These are phyloP conservation scores for Alosa sapidissima DNA, from an alignment of 2,797 vertebrate species.

Conservation along the genomic window DNA sequence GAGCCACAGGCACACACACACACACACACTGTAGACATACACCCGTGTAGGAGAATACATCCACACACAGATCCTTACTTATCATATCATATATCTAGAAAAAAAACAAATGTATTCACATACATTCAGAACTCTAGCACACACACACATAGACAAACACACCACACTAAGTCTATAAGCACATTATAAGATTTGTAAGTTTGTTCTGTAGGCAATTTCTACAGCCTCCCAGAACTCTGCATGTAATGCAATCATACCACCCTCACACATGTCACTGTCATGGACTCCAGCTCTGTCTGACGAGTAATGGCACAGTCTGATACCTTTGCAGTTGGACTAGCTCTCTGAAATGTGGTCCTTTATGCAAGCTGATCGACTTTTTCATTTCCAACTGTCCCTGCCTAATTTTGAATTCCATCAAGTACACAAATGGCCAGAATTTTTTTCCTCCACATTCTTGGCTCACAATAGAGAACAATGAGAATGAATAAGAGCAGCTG, in stretches of 20 bases:
- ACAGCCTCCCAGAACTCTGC: too few relatives aligned
- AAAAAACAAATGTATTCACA: not conserved
- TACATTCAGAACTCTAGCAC: not conserved
- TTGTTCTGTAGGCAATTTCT: not conserved
- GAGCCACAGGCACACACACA: not conserved
- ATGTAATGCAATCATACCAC: not conserved
- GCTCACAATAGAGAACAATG: not conserved
- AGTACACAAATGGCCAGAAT: not conserved
- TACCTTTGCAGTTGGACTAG: not conserved
- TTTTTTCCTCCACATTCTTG: not conserved
- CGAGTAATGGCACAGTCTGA: not conserved
- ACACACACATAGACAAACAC: not conserved
- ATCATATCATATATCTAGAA: not conserved
- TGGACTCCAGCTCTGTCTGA: not conserved
- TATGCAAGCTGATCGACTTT: not conserved
- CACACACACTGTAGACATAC: not conserved
- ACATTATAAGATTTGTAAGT: not conserved
- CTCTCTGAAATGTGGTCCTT: not conserved
- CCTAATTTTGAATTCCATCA: not conserved
- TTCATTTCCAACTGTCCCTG: not conserved
- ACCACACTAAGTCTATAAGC: not conserved
- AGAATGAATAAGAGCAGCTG: not conserved
- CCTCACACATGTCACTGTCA: not conserved
- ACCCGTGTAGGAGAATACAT: conserved; percentile 24
- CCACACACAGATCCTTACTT: not conserved